Base-by-base conservation (phyloP, 1,140 invertebrate species). In the Orius laevigatus region DNA sequence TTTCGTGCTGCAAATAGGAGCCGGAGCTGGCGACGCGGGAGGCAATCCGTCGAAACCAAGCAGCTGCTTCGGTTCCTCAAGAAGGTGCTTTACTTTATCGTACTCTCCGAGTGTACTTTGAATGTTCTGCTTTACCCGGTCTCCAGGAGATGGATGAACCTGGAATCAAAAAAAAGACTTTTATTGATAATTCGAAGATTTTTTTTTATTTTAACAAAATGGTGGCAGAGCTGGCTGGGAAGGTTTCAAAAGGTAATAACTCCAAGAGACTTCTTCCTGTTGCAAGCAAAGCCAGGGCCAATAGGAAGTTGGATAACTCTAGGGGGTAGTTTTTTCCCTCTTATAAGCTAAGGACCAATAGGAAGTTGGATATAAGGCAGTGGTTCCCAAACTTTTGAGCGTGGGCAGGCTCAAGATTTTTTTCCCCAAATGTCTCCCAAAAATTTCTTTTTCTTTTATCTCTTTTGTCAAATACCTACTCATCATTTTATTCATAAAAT, bases 61-160 rank as follows among this genome's bases (percentile, higher is more conserved):
- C 41, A 81, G 65, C 56, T 80, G 74, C 51, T 71, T 74, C 32
- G 75, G 71, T 56, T 81, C 74, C 51, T 72, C 75, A 51, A 79
- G 62, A 42, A 80, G 64, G 50, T 75, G 73, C 60, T 75, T 74
- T 31, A 82, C 73, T 42, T 72, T 63, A 35, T 74, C 69, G 62
- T 78, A 85, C 58, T 78, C 75, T 31, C 82, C 82, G 40, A 85
- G 66, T 53, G 76, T 78, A 41, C 71, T 76, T 59, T 80, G 76
- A 55, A 85, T 82, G 58, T 82, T 73, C 58, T 79, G 74, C 44
- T 72, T 75, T n/a, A 77, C 72, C 38, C 70, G 73, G 62, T 86
- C 81, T 60, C 83, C 79, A 35, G 70, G 67, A 58, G 71, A 74
- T 54, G 71, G 76, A 54, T 66, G 76, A 48, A 82, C 76, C 80